Conservation (phyloP, 1,140 invertebrate genomes). For the Brachionus plicatilis region DNA sequence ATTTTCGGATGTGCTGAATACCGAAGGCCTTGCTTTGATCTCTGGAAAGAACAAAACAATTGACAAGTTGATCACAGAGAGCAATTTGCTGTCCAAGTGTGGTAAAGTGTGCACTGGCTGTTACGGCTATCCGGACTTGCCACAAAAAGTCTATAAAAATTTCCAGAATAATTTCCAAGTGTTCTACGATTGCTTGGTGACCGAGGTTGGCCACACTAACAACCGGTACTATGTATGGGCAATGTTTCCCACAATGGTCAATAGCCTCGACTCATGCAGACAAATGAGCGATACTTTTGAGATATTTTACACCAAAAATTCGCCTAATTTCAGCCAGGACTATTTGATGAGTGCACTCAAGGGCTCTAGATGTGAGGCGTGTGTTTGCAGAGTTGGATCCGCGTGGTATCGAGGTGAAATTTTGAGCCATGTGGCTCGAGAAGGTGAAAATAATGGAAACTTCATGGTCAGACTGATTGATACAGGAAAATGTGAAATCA, state of each 20-base stretch:
- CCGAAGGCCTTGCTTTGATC: background rate
- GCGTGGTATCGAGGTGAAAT: background rate
- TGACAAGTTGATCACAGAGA: background rate
- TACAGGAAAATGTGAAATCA: background rate
- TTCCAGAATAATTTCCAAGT: background rate
- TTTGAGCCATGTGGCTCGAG: background rate
- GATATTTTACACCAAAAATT: background rate
- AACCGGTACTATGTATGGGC: background rate
- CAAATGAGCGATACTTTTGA: background rate
- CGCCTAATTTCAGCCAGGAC: background rate
- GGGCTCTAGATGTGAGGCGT: background rate
- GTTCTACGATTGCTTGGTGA: background rate
- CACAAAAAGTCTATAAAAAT: slow-evolving; percentile 15
- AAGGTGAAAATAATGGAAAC: background rate
- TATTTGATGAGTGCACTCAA: background rate
- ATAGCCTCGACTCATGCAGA: background rate
- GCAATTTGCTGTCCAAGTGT: background rate
- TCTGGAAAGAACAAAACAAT: background rate
- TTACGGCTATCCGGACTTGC: background rate
- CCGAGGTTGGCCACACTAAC: background rate
- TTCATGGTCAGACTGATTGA: background rate
- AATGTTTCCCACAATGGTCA: background rate
- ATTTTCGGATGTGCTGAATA: slow-evolving; percentile 4
- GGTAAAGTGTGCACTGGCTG: background rate
- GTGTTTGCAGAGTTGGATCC: background rate